Evolutionary conservation across 2,113 vertebrate genomes (phyloP).

Genomic region (Thinocorus orbignyianus): DNA sequence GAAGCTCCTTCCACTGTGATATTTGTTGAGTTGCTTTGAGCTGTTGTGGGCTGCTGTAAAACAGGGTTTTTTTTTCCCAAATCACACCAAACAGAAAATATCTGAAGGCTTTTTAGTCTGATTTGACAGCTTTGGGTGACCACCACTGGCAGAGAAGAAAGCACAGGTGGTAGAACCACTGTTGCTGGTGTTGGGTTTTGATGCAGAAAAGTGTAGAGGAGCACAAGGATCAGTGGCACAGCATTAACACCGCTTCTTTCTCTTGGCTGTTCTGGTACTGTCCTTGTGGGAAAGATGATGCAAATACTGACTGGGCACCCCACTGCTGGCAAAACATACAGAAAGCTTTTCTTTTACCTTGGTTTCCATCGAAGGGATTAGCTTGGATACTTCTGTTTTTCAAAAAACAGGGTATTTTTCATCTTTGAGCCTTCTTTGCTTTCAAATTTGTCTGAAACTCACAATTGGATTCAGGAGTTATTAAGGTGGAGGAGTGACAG

Average conservation of each 20-base stretch:
- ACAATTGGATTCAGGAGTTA: background rate
- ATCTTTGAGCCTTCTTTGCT: background rate
- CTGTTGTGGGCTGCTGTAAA: background rate
- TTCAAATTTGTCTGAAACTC: background rate
- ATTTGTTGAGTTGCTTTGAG: background rate
- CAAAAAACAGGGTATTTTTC: background rate
- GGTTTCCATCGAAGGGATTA: background rate
- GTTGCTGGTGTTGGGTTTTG: background rate
- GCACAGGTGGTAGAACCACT: background rate
- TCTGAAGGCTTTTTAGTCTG: background rate
- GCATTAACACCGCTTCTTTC: background rate
- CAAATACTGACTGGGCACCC: background rate
- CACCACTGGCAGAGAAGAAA: background rate
- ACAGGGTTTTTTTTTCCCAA: background rate
- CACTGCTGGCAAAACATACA: background rate
- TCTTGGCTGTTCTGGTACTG: background rate
- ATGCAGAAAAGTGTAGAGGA: background rate
- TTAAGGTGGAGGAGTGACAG: background rate
- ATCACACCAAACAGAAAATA: background rate
- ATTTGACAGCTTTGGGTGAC: background rate
- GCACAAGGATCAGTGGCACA: background rate
- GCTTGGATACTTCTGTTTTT: background rate
- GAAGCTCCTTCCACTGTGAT: background rate
- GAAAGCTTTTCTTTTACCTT: background rate
- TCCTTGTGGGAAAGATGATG: background rate